phyloP scores from a whole-genome alignment of 2,888 invertebrate species.

The Candidula unifasciata region DNA sequence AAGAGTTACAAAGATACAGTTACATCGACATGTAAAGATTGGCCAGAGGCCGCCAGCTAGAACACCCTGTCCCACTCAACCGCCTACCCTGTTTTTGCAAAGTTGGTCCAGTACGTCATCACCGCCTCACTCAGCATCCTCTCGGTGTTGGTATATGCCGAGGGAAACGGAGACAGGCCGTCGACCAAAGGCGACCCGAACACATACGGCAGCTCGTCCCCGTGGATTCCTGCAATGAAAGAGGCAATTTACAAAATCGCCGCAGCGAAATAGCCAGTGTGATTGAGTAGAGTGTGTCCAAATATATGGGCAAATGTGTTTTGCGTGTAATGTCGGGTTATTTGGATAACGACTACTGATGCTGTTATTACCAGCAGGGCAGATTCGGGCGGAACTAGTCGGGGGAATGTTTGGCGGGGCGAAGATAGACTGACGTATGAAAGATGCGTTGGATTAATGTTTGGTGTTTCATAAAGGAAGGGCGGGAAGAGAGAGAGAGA shows the following conservation, averaged over 20 bases:
- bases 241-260: background rate
- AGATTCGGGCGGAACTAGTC: background rate
- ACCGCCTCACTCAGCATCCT: conserved; percentile 73
- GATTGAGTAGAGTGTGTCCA: background rate
- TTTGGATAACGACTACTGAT: background rate
- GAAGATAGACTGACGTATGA: background rate
- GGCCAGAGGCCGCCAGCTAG: too few relatives aligned
- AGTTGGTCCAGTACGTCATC: conserved; percentile 76
- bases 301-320: background rate
- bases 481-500: too few relatives aligned
- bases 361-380: too few relatives aligned
- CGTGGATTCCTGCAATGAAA: conserved; percentile 64
- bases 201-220: conserved; percentile 75
- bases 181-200: conserved; percentile 75
- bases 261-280: background rate
- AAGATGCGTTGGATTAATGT: background rate
- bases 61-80: too few relatives aligned
- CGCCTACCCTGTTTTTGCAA: conserved; percentile 76
- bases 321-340: background rate
- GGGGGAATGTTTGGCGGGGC: background rate
- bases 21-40: too few relatives aligned
- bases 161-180: conserved; percentile 73
- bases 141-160: conserved; percentile 67
- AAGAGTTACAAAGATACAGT: too few relatives aligned
- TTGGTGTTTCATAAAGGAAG: background rate